Percentiles rank a stretch among this genome's conserved stretches.
Conservation (phyloP, 2,113 vertebrate genomes). For the Semnopithecus entellus region DNA sequence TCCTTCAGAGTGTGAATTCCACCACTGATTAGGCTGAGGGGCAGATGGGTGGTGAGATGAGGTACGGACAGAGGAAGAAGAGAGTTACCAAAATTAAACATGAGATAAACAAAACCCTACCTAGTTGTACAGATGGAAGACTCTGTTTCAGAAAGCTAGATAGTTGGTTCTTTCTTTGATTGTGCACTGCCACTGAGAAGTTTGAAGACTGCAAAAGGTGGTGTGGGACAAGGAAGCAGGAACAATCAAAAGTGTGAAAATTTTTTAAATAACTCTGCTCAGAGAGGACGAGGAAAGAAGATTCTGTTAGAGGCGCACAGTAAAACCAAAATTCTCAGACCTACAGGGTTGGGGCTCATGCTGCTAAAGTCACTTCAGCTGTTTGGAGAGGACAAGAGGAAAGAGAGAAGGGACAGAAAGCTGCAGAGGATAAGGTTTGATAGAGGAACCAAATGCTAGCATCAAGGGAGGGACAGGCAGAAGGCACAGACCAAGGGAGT, state of each 20-base stretch:
- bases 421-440: not conserved
- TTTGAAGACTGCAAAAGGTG: not conserved
- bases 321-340: not conserved
- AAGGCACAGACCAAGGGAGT: constrained; percentile 49
- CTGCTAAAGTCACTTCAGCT: not conserved
- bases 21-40: not conserved
- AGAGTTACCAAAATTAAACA: not conserved
- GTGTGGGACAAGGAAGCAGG: not conserved
- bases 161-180: not conserved
- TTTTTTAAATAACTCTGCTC: not conserved
- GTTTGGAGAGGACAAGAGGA: not conserved
- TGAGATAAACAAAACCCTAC: constrained; percentile 4
- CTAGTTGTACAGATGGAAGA: not conserved
- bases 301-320: not conserved
- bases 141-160: not conserved
- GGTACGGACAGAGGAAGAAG: not conserved
- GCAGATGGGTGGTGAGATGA: not conserved
- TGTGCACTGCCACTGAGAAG: not conserved
- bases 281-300: not conserved
- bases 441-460: constrained; percentile 9
- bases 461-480: not conserved
- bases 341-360: not conserved
- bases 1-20: not conserved
- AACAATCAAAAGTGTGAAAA: not conserved
- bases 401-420: not conserved